Percentiles rank a stretch among this genome's conserved stretches.
Evolutionary conservation across 2,888 invertebrate genomes (phyloP).

Genomic region (Nudaria mundana): DNA sequence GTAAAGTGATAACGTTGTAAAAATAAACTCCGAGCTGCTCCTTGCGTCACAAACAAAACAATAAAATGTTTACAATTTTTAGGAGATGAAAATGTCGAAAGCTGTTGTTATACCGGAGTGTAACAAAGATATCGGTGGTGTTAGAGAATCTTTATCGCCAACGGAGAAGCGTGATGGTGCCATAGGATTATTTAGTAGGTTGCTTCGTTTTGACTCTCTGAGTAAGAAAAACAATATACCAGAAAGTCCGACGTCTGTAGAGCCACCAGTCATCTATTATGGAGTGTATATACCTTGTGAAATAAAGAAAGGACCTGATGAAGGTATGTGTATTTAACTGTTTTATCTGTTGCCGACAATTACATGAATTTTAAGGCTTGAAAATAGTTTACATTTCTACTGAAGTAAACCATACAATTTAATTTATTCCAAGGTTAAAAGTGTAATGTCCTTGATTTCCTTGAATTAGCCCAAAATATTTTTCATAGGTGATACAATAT

Average conservation of each 20-base stretch:
- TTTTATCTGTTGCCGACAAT: not conserved
- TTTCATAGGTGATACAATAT: too few species aligned
- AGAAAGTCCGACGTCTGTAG: constrained; percentile 51
- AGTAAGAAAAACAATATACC: constrained; percentile 48
- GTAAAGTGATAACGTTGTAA: constrained; percentile 45
- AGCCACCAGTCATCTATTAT: constrained; percentile 63
- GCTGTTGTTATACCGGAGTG: constrained; percentile 66
- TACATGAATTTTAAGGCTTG: not conserved
- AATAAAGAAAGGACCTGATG: constrained; percentile 74
- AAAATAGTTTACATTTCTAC: too few species aligned
- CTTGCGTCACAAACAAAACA: constrained; percentile 76
- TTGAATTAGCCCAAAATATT: too few species aligned
- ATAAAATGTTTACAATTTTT: constrained; percentile 68
- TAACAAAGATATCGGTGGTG: constrained; percentile 60
- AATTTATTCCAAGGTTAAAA: too few species aligned
- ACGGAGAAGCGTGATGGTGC: constrained; percentile 65
- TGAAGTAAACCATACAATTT: too few species aligned
- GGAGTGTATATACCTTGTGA: constrained; percentile 80
- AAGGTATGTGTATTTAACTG: constrained; percentile 49
- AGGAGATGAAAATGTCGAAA: constrained; percentile 67
- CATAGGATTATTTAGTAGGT: constrained; percentile 62
- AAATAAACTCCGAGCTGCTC: constrained; percentile 59
- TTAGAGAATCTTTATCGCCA: constrained; percentile 64
- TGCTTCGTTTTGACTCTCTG: constrained; percentile 62
- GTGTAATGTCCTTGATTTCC: too few species aligned